Percentiles rank a stretch among this genome's conserved stretches.
Evolutionary conservation across 1,140 invertebrate genomes (phyloP).

Genomic region (Pseudomyrmex sp.): DNA sequence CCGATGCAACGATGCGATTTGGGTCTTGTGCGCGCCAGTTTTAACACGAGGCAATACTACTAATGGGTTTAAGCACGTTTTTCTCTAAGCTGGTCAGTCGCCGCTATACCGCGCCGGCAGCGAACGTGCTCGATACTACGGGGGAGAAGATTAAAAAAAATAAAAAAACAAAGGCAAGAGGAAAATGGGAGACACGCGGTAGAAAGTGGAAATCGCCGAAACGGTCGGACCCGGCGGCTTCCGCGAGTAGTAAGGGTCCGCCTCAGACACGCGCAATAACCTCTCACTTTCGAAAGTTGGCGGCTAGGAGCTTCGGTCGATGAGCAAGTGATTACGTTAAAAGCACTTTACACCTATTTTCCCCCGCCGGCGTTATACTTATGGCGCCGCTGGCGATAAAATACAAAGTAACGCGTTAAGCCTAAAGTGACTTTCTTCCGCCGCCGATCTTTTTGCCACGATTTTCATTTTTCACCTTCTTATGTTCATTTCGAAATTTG

Average conservation of each 20-base stretch:
- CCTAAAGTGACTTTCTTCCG: slow-evolving; percentile 46
- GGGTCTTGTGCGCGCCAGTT: slow-evolving; percentile 7
- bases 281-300: slow-evolving; percentile 77
- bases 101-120: background rate
- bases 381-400: slow-evolving; percentile 66
- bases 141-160: too few relatives aligned
- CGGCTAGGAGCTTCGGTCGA: slow-evolving; percentile 66
- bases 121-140: slow-evolving; percentile 20
- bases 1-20: slow-evolving; percentile 1
- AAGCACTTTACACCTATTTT: slow-evolving; percentile 80
- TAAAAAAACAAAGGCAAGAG: background rate
- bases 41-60: slow-evolving; percentile 55
- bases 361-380: slow-evolving; percentile 64
- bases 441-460: slow-evolving; percentile 28
- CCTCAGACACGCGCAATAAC: slow-evolving; percentile 77
- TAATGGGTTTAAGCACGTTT: slow-evolving; percentile 61
- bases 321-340: slow-evolving; percentile 80
- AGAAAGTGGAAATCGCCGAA: slow-evolving; percentile 58
- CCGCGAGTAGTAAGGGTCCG: slow-evolving; percentile 53
- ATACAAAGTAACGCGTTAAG: slow-evolving; percentile 68
- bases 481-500: background rate
- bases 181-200: background rate
- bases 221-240: slow-evolving; percentile 54
- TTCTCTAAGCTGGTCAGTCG: slow-evolving; percentile 37
- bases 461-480: slow-evolving; percentile 36